Percentiles rank a stretch among this genome's conserved stretches.
These are phyloP conservation scores for Poecilia picta DNA, from an alignment of 2,797 vertebrate species.

Conservation along the genomic window DNA sequence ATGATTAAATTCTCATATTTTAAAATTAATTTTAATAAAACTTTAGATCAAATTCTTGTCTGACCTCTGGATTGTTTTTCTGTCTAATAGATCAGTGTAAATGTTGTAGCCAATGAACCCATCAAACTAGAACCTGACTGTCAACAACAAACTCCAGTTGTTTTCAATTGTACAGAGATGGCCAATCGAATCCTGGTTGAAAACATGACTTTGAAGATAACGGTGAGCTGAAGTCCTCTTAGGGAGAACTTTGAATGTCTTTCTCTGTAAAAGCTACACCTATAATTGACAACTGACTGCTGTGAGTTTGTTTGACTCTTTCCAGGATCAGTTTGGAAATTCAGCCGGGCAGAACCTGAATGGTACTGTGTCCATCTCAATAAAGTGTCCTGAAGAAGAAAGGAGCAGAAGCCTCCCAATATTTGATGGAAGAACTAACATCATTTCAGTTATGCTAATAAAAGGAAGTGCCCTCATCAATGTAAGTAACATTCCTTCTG, in stretches of 20 bases:
- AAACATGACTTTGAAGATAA: slow-evolving; percentile 83
- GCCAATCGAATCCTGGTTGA: slow-evolving; percentile 84
- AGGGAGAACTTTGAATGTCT: not conserved
- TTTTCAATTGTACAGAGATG: slow-evolving; percentile 81
- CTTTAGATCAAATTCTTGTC: not conserved
- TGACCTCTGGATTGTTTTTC: slow-evolving; percentile 19
- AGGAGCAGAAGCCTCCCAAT: slow-evolving; percentile 76
- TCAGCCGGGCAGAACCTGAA: slow-evolving; percentile 78
- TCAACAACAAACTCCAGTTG: slow-evolving; percentile 83
- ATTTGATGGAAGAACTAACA: slow-evolving; percentile 80
- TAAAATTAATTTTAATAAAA: not conserved
- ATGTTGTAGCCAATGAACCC: slow-evolving; percentile 86
- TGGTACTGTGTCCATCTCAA: slow-evolving; percentile 82
- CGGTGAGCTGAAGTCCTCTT: slow-evolving; percentile 77
- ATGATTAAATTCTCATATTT: not conserved
- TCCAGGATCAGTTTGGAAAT: slow-evolving; percentile 85
- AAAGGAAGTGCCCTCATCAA: slow-evolving; percentile 81
- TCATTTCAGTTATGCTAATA: slow-evolving; percentile 73
- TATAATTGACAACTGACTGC: not conserved
- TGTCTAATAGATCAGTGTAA: slow-evolving; percentile 78
- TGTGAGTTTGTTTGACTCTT: slow-evolving; percentile 30
- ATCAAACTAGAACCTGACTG: slow-evolving; percentile 84
- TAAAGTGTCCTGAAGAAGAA: slow-evolving; percentile 71
- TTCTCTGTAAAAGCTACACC: not conserved
- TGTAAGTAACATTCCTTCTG: slow-evolving; percentile 71